Conservation (phyloP, 2,888 invertebrate species). For the Rhagium mordax region DNA sequence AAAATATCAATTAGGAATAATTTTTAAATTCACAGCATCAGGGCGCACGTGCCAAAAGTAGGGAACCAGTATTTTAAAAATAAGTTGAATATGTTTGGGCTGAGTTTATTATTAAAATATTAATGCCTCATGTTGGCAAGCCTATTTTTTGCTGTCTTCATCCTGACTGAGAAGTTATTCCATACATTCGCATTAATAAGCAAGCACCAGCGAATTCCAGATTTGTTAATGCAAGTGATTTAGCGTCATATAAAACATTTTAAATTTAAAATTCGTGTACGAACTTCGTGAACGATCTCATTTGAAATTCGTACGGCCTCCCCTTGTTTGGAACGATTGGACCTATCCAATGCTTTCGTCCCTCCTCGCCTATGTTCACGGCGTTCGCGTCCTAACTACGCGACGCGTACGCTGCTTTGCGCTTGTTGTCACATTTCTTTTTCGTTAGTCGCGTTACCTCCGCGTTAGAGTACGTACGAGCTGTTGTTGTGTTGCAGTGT, state of each 20-base stretch:
- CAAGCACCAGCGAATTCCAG: background rate
- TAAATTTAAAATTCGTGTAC: conserved; percentile 30
- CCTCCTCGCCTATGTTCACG: conserved; percentile 46
- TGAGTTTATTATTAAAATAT: no score
- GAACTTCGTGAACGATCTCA: conserved; percentile 7
- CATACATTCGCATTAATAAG: background rate
- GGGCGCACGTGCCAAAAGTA: background rate
- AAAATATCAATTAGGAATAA: no score
- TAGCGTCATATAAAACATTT: conserved; percentile 12
- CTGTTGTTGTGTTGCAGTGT: conserved; percentile 9
- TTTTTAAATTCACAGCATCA: no score
- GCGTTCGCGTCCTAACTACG: conserved; percentile 32
- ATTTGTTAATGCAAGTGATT: conserved; percentile 8
- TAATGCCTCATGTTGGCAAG: no score
- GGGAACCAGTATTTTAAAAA: background rate
- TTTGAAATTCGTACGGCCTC: conserved; percentile 48
- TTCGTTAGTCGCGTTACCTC: conserved; percentile 19
- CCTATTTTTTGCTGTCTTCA: no score
- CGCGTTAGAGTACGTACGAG: background rate
- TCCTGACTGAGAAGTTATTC: no score
- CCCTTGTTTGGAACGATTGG: conserved; percentile 48
- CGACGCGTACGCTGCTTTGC: conserved; percentile 28
- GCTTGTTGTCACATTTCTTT: conserved; percentile 29
- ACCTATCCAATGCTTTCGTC: conserved; percentile 57
- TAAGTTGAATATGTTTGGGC: no score